Conservation (phyloP, 2,113 vertebrate species). For the Plotosus lineatus region DNA sequence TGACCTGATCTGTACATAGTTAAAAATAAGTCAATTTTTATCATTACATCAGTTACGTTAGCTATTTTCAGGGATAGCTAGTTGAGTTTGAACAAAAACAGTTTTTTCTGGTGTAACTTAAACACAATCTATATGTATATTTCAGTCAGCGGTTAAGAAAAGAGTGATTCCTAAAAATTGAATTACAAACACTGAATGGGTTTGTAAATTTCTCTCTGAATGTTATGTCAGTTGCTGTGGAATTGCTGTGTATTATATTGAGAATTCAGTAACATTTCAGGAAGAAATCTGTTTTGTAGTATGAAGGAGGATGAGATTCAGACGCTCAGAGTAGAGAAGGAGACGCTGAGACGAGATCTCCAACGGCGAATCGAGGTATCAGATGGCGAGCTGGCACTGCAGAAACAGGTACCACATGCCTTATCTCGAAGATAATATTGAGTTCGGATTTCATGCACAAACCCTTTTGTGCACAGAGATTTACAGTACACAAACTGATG, state of each 20-base stretch:
- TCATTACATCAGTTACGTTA: too few relatives aligned
- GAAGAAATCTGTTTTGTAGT: slow-evolving; percentile 53
- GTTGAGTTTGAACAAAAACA: too few relatives aligned
- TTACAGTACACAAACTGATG: neutral
- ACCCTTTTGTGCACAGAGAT: neutral
- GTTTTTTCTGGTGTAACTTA: too few relatives aligned
- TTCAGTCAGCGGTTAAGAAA: too few relatives aligned
- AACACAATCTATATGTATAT: too few relatives aligned
- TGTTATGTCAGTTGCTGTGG: too few relatives aligned
- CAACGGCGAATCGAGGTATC: slow-evolving; percentile 69
- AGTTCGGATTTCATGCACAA: neutral
- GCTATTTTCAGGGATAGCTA: too few relatives aligned
- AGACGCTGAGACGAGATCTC: slow-evolving; percentile 66
- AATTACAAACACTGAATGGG: too few relatives aligned
- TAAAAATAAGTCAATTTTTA: too few relatives aligned
- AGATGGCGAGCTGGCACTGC: slow-evolving; percentile 68
- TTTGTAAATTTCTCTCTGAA: too few relatives aligned
- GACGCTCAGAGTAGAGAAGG: slow-evolving; percentile 67
- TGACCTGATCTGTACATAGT: too few relatives aligned
- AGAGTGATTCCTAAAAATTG: too few relatives aligned
- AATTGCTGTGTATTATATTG: neutral
- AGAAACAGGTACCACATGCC: slow-evolving; percentile 72
- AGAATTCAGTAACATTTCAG: neutral
- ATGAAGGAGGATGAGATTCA: slow-evolving; percentile 62
- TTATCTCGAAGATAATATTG: neutral